phyloP scores from a whole-genome alignment of 2,797 vertebrate genomes.

The Mormyrops attenuatus region DNA sequence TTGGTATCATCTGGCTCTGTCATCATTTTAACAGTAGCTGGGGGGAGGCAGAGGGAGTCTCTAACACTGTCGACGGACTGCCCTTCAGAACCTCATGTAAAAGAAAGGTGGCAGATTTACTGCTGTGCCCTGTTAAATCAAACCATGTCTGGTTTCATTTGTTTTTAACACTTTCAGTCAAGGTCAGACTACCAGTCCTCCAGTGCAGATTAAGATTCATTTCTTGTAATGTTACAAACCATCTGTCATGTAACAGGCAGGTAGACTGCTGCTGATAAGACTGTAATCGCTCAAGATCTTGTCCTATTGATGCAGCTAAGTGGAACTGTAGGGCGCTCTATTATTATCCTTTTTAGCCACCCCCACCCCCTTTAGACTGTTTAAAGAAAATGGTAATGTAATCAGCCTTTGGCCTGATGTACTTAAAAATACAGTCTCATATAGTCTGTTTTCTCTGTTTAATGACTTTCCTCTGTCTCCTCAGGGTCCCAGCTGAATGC shows the following conservation, averaged over 20 bases:
- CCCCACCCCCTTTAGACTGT: neutral
- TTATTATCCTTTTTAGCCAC: neutral
- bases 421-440: neutral
- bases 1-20: neutral
- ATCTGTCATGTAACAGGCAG: neutral
- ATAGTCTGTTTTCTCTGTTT: neutral
- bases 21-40: neutral
- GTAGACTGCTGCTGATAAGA: neutral
- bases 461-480: conserved; percentile 23
- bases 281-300: neutral
- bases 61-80: neutral
- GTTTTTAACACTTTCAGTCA: neutral
- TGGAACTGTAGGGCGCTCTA: neutral
- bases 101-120: neutral
- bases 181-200: neutral
- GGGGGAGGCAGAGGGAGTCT: neutral
- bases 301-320: neutral
- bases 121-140: neutral
- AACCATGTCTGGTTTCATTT: neutral
- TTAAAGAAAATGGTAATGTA: conserved; percentile 8
- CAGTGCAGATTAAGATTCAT: neutral
- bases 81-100: neutral
- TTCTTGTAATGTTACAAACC: neutral
- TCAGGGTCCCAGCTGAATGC: conserved; percentile 92
- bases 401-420: conserved; percentile 7